These are phyloP conservation scores for Tringa solitaria DNA, from an alignment of 2,113 vertebrate species.

Conservation along the genomic window DNA sequence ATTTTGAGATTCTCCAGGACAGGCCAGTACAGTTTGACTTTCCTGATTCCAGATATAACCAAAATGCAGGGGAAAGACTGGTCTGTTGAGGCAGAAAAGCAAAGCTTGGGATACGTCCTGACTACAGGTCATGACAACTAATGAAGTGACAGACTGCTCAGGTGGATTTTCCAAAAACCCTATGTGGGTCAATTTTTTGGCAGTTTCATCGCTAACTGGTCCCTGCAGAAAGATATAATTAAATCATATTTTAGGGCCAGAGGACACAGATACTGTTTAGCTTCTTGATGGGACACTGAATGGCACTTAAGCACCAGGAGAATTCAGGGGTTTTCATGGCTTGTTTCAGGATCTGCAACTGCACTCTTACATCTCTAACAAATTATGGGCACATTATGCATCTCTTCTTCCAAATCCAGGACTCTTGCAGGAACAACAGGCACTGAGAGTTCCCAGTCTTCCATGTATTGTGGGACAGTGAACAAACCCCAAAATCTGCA, in stretches of 20 bases:
- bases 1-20: neutral
- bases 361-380: neutral
- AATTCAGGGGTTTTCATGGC: neutral
- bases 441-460: neutral
- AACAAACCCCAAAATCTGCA: neutral
- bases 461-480: neutral
- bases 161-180: neutral
- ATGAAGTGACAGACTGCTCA: neutral
- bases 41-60: neutral
- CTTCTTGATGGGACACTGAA: neutral
- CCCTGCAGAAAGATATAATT: neutral
- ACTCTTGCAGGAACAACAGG: neutral
- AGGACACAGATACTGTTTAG: neutral
- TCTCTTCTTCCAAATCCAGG: neutral
- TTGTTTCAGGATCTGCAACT: neutral
- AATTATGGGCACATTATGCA: neutral
- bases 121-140: neutral
- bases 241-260: neutral
- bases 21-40: neutral
- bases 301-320: neutral
- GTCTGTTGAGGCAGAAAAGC: neutral
- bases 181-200: neutral
- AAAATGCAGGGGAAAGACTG: neutral
- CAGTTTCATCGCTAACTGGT: neutral
- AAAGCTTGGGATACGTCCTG: neutral